Conservation (phyloP, 2,888 invertebrate species). For the Zhengitettix transpicula region DNA sequence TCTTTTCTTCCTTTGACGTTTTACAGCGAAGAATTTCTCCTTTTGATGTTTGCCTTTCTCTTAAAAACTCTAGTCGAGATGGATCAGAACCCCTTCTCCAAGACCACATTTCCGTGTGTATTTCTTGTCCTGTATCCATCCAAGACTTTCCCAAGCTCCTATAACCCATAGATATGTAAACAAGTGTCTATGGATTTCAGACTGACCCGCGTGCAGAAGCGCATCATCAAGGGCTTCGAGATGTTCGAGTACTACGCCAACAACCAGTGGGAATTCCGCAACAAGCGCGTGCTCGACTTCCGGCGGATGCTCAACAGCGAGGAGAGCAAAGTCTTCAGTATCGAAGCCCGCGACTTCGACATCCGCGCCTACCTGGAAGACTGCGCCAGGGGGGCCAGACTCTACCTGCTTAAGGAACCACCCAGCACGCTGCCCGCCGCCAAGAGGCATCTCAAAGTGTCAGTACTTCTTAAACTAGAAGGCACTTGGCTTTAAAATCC, state of each 20-base stretch:
- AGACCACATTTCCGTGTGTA: too few relatives aligned
- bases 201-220: conserved; percentile 62
- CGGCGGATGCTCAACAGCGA: conserved; percentile 42
- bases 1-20: too few relatives aligned
- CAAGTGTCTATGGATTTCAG: conserved; percentile 38
- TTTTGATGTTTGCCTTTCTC: too few relatives aligned
- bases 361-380: conserved; percentile 66
- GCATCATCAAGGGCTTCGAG: conserved; percentile 72
- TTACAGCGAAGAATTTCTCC: too few relatives aligned
- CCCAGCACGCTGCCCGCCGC: conserved; percentile 69
- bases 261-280: conserved; percentile 80
- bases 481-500: too few relatives aligned
- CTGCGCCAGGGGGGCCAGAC: conserved; percentile 63
- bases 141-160: too few relatives aligned
- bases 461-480: too few relatives aligned
- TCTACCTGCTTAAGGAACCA: conserved; percentile 66
- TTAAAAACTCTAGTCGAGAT: too few relatives aligned
- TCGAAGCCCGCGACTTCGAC: conserved; percentile 55
- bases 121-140: too few relatives aligned
- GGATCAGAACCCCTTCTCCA: too few relatives aligned
- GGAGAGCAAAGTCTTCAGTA: conserved; percentile 36
- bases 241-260: conserved; percentile 85
- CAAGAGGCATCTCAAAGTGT: conserved; percentile 62
- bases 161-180: too few relatives aligned
- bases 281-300: conserved; percentile 41